Conservation (phyloP, 2,888 invertebrate species). For the Anaspis maculata region DNA sequence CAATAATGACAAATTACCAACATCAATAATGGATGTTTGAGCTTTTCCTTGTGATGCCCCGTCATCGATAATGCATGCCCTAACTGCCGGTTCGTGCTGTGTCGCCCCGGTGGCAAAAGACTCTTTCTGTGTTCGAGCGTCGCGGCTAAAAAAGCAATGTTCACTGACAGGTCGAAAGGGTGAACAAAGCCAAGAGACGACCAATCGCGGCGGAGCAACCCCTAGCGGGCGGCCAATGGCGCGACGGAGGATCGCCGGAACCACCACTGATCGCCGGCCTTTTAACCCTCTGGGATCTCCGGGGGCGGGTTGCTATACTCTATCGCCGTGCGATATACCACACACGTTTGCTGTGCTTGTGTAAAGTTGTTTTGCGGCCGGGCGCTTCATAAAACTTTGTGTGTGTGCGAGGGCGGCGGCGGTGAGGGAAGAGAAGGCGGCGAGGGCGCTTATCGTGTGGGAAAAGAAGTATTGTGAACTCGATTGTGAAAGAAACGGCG, state of each 20-base stretch:
- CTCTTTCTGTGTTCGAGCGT: too few relatives aligned
- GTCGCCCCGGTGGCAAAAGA: background rate
- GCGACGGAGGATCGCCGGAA: slow-evolving; percentile 18
- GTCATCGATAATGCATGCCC: slow-evolving; percentile 16
- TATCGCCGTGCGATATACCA: too few relatives aligned
- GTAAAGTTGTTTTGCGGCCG: slow-evolving; percentile 19
- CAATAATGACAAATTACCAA: slow-evolving; percentile 16
- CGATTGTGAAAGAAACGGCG: too few relatives aligned
- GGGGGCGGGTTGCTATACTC: slow-evolving; percentile 26
- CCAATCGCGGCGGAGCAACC: slow-evolving; percentile 14
- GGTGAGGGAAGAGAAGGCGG: too few relatives aligned
- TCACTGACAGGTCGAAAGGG: slow-evolving; percentile 34
- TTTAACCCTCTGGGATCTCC: slow-evolving; percentile 30
- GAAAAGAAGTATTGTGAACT: too few relatives aligned
- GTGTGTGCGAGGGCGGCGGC: too few relatives aligned
- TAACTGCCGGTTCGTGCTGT: slow-evolving; percentile 11
- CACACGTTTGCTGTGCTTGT: too few relatives aligned
- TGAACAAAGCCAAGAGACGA: slow-evolving; percentile 27
- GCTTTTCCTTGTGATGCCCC: slow-evolving; percentile 14
- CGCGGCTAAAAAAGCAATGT: slow-evolving; percentile 20
- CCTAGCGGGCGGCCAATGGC: slow-evolving; percentile 20
- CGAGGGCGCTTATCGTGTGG: too few relatives aligned
- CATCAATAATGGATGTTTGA: slow-evolving; percentile 15
- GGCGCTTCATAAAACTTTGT: too few relatives aligned
- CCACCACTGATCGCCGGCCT: slow-evolving; percentile 32